A percentile compares a stretch with the other conserved stretches of the same genome.
Conservation (phyloP, 2,797 vertebrate species). For the Nothura maculosa region DNA sequence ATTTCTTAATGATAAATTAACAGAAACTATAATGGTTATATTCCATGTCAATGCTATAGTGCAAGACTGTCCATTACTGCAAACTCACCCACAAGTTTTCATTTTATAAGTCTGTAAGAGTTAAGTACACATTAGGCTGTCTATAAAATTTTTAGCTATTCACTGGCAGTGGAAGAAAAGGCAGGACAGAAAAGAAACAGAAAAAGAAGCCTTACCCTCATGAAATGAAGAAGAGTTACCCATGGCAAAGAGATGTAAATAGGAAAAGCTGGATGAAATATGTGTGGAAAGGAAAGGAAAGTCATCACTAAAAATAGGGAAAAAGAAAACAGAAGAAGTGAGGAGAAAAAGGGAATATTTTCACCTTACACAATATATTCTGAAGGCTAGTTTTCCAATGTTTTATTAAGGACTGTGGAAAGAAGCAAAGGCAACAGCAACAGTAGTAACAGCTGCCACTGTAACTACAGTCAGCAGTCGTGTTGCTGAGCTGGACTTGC, state of each 20-base stretch:
- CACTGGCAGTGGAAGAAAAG: constrained; percentile 19
- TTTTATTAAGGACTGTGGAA: neutral
- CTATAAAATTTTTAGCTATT: neutral
- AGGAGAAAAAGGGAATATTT: constrained; percentile 56
- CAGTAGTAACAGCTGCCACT: constrained; percentile 12
- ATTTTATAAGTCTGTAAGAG: neutral
- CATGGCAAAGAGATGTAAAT: constrained; percentile 78
- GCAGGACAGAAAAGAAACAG: constrained; percentile 52
- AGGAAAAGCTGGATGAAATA: constrained; percentile 78
- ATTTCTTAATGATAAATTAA: neutral
- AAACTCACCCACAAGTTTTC: neutral
- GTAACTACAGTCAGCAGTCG: neutral
- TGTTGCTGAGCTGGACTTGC: neutral
- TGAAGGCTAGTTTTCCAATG: neutral
- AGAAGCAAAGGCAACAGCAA: constrained; percentile 11
- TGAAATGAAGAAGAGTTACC: constrained; percentile 77
- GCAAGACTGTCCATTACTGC: neutral
- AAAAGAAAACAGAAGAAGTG: constrained; percentile 67
- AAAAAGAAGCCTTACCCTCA: constrained; percentile 70
- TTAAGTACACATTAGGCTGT: neutral
- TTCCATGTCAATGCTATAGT: neutral
- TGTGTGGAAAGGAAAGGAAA: constrained; percentile 79
- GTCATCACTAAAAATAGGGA: constrained; percentile 74
- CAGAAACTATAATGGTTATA: neutral
- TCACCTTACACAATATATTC: constrained; percentile 25